A percentile compares a stretch with the other conserved stretches of the same genome.
Evolutionary conservation across 92 coral and sea anemone genomes (phyloP).

Genomic region (Siderastrea radians): DNA sequence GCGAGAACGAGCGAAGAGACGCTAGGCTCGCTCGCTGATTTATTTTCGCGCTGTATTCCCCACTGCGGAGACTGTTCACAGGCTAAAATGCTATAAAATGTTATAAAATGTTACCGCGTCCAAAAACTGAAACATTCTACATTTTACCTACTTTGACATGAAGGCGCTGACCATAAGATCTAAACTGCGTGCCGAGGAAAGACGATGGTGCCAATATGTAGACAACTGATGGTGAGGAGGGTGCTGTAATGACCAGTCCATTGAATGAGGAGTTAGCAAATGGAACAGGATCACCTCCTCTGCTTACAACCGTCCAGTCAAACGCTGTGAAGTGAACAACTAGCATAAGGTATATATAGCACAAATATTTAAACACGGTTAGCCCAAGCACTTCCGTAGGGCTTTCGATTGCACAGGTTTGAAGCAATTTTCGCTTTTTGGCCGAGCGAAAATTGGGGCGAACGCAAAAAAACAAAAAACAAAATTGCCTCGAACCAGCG

Average conservation of each 20-base stretch:
- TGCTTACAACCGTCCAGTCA: conserved; percentile 76
- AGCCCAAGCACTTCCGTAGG: no score
- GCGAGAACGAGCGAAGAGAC: no score
- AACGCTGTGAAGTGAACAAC: conserved; percentile 9
- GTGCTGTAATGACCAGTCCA: conserved; percentile 65
- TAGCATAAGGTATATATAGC: neutral
- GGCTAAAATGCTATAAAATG: no score
- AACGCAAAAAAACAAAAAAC: no score
- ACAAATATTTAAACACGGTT: no score
- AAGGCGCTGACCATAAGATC: conserved; percentile 83
- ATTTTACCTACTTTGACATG: conserved; percentile 62
- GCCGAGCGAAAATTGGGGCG: no score
- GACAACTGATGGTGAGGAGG: conserved; percentile 45
- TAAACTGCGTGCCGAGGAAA: conserved; percentile 77
- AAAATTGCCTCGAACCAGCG: no score
- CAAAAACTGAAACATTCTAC: neutral
- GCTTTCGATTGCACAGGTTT: no score
- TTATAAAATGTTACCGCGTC: no score
- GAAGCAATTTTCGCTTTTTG: no score
- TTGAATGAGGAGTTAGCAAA: conserved; percentile 36
- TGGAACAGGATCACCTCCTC: conserved; percentile 40
- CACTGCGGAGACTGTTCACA: neutral
- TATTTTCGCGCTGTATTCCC: neutral
- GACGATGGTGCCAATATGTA: conserved; percentile 74
- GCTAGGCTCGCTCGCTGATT: no score